Conservation (phyloP, 64 coral and sea anemone species). For the Dendrophyllia cribrosa region DNA sequence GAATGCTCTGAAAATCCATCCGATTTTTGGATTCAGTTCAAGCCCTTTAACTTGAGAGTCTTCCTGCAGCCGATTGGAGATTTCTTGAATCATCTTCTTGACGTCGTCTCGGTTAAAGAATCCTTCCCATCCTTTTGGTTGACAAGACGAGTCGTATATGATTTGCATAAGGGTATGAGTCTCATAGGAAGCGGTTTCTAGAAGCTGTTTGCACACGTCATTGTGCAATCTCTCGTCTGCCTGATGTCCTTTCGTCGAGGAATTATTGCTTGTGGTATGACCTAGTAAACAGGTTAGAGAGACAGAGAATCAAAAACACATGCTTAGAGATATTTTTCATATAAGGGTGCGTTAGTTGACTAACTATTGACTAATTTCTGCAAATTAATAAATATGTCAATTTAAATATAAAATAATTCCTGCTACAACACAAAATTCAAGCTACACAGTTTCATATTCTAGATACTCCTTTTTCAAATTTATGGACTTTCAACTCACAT, state of each 20-base stretch:
- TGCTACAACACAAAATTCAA: no score
- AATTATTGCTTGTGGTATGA: no score
- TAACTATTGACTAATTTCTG: no score
- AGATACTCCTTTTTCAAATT: no score
- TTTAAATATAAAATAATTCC: no score
- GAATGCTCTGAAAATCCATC: not conserved
- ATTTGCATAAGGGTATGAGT: not conserved
- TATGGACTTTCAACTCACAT: no score
- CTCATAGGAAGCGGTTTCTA: not conserved
- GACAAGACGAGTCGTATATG: not conserved
- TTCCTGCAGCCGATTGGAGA: not conserved
- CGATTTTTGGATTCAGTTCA: not conserved
- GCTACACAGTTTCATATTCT: no score
- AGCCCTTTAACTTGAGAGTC: not conserved
- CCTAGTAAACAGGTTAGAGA: no score
- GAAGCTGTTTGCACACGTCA: not conserved
- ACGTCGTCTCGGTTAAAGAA: not conserved
- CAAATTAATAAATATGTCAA: no score
- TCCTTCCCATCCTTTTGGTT: not conserved
- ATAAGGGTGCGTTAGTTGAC: no score
- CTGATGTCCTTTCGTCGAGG: not conserved
- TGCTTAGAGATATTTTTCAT: no score
- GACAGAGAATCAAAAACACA: no score
- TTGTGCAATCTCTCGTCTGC: not conserved
- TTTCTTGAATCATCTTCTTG: not conserved